phyloP scores from a whole-genome alignment of 92 coral and sea anemone species.

The Paragorgia papillata region DNA sequence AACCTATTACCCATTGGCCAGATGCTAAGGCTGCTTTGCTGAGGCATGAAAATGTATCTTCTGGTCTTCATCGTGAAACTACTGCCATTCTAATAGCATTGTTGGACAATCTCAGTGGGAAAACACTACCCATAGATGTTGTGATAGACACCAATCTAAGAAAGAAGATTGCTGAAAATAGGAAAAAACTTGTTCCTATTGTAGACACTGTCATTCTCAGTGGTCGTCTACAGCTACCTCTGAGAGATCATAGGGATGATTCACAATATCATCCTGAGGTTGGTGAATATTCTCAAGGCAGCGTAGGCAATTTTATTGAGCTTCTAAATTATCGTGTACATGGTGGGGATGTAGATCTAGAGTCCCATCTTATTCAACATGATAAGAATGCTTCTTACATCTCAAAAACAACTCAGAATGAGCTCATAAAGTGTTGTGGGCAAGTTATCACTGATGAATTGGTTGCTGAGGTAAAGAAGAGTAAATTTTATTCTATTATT shows the following conservation, averaged over 20 bases:
- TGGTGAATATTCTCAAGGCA: neutral
- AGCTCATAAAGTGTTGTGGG: constrained; percentile 19
- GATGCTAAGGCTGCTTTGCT: constrained; percentile 1
- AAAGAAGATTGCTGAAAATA: constrained; percentile 10
- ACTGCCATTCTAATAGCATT: neutral
- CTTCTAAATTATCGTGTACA: constrained; percentile 3
- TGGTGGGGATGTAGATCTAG: neutral
- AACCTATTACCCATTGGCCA: constrained; percentile 3
- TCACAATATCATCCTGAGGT: constrained; percentile 12
- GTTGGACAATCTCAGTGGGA: neutral
- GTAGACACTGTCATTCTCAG: constrained; percentile 12
- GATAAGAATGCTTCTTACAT: constrained; percentile 5
- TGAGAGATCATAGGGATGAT: constrained; percentile 15
- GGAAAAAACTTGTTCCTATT: constrained; percentile 5
- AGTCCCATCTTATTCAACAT: neutral
- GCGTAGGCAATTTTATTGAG: constrained; percentile 14
- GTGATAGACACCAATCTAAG: neutral
- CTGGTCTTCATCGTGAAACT: constrained; percentile 5
- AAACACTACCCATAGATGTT: constrained; percentile 7
- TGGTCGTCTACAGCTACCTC: neutral
- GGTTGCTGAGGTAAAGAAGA: neutral
- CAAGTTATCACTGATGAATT: neutral
- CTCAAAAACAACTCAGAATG: constrained; percentile 16
- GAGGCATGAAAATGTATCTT: neutral
- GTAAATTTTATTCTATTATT: constrained; percentile 4